phyloP scores from a whole-genome alignment of 2,113 vertebrate species.

The Thinocorus orbignyianus region DNA sequence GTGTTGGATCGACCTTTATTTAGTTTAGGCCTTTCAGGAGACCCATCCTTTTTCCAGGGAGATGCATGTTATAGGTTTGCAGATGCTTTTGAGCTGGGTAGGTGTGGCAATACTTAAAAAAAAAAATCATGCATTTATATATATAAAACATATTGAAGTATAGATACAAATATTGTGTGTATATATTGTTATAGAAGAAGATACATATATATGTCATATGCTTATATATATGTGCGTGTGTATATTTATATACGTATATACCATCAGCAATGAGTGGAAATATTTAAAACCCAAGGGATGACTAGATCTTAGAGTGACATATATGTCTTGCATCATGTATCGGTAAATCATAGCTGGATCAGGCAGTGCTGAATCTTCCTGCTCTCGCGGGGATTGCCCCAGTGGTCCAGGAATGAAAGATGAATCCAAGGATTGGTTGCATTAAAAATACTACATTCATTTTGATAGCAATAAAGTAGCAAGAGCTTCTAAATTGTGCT shows the following conservation, averaged over 20 bases:
- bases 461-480: neutral
- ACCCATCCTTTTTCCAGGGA: neutral
- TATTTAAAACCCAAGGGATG: neutral
- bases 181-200: neutral
- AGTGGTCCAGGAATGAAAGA: neutral
- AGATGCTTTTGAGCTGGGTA: neutral
- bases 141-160: neutral
- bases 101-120: neutral
- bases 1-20: fast-evolving
- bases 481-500: neutral
- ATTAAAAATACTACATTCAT: neutral
- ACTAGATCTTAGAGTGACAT: neutral
- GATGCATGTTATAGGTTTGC: neutral
- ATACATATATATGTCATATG: neutral
- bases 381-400: neutral
- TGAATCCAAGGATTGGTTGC: neutral
- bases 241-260: neutral
- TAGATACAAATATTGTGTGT: neutral
- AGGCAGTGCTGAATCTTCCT: neutral
- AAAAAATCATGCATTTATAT: neutral
- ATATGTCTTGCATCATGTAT: neutral
- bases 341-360: neutral
- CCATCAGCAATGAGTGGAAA: neutral
- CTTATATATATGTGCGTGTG: neutral
- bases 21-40: neutral